A percentile compares a stretch with the other conserved stretches of the same genome.
Evolutionary conservation across 2,113 vertebrate genomes (phyloP).

Genomic region (Grallaria varia): DNA sequence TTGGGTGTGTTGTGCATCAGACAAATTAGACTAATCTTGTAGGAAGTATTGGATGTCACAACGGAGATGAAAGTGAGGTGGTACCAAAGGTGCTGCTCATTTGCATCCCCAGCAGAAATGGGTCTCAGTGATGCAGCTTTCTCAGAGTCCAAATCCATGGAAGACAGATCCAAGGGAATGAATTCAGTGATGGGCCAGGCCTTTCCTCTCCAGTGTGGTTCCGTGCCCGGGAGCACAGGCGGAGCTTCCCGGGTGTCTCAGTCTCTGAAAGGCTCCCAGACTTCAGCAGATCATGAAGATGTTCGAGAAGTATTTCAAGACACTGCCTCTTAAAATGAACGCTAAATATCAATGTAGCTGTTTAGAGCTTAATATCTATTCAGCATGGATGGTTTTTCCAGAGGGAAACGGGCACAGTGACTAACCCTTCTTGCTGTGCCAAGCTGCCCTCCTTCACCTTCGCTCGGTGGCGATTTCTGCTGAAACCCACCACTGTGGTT

Average conservation of each 20-base stretch:
- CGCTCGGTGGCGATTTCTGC: background rate
- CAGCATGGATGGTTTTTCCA: background rate
- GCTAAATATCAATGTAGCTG: background rate
- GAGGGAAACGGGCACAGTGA: background rate
- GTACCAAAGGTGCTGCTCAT: background rate
- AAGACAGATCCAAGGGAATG: background rate
- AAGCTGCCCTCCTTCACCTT: background rate
- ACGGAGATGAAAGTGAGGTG: background rate
- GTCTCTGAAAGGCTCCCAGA: background rate
- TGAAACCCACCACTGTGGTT: background rate
- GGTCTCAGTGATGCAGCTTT: background rate
- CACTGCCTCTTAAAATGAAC: background rate
- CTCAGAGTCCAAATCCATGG: background rate
- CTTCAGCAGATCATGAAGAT: background rate
- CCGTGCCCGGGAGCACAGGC: background rate
- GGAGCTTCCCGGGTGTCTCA: background rate
- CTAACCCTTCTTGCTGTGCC: background rate
- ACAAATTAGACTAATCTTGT: background rate
- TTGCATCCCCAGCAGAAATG: background rate
- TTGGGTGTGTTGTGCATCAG: background rate
- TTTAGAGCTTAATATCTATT: background rate
- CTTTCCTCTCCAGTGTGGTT: background rate
- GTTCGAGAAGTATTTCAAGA: background rate
- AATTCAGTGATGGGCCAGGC: fast-evolving
- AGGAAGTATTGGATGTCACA: background rate